These are phyloP conservation scores for Pelobates fuscus DNA, from an alignment of 2,113 vertebrate genomes.

Conservation along the genomic window DNA sequence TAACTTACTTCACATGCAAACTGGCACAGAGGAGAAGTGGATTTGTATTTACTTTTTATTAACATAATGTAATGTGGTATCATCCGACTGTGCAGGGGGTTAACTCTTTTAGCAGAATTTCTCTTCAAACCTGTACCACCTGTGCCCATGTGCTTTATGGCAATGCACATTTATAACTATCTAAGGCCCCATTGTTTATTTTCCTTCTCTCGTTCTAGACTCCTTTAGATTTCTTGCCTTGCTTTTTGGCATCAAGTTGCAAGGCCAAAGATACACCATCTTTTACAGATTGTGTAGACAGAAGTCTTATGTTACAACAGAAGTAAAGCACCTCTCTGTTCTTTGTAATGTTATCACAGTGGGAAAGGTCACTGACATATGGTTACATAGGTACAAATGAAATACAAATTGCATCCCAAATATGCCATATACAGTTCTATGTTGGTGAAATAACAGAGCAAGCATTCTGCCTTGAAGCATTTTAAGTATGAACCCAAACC, in stretches of 20 bases:
- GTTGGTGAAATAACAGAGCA: no score
- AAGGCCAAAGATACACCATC: background rate
- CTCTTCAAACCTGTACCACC: no score
- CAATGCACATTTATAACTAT: background rate
- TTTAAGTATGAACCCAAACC: no score
- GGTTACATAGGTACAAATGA: background rate
- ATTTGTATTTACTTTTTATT: background rate
- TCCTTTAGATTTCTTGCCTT: background rate
- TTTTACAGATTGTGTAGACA: background rate
- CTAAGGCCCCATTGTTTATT: background rate
- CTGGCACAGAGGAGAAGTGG: background rate
- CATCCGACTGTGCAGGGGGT: no score
- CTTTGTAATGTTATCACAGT: background rate
- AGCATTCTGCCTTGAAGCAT: no score
- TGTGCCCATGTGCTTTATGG: no score
- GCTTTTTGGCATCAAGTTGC: background rate
- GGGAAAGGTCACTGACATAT: background rate
- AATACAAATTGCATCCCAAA: no score
- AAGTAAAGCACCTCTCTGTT: background rate
- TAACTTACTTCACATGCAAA: conserved; percentile 9
- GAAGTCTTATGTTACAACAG: background rate
- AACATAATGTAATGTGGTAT: no score
- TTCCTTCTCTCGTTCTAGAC: background rate
- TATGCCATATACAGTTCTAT: no score
- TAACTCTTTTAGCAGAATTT: no score